A percentile compares a stretch with the other conserved stretches of the same genome.
Conservation (phyloP, 2,888 invertebrate genomes). For the Ctenicera cuprea region DNA sequence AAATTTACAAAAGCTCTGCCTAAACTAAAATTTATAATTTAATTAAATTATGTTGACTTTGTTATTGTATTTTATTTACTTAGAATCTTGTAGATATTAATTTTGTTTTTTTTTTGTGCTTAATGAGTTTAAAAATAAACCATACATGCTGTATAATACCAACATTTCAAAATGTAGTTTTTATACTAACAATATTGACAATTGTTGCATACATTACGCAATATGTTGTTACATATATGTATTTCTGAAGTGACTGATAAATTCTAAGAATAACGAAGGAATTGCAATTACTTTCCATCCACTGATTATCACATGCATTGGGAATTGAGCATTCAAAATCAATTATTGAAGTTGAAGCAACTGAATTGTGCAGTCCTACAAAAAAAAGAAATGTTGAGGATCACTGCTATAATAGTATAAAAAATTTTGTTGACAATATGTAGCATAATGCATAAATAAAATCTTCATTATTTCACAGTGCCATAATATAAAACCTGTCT, state of each 20-base stretch:
- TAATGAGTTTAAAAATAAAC: too few species aligned
- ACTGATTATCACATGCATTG: slow-evolving; percentile 15
- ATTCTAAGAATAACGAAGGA: slow-evolving; percentile 27
- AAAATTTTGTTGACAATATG: background rate
- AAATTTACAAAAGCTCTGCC: too few species aligned
- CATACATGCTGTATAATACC: slow-evolving; percentile 6
- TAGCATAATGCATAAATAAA: too few species aligned
- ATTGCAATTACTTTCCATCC: slow-evolving; percentile 26
- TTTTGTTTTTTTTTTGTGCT: too few species aligned
- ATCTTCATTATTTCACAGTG: too few species aligned
- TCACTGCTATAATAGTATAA: background rate
- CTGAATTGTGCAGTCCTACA: background rate
- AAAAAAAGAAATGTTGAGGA: slow-evolving; percentile 12
- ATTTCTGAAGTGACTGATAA: slow-evolving; percentile 23
- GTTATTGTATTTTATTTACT: background rate
- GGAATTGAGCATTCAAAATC: slow-evolving; percentile 19
- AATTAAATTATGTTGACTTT: too few species aligned
- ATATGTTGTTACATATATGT: background rate
- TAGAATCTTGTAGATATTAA: background rate
- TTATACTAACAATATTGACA: slow-evolving; percentile 5
- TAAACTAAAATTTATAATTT: too few species aligned
- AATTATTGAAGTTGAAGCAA: background rate
- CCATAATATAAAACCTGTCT: too few species aligned
- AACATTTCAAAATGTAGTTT: slow-evolving; percentile 20
- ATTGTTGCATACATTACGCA: background rate